phyloP scores from a whole-genome alignment of 2,888 invertebrate genomes.

The Serrognathus titanus region DNA sequence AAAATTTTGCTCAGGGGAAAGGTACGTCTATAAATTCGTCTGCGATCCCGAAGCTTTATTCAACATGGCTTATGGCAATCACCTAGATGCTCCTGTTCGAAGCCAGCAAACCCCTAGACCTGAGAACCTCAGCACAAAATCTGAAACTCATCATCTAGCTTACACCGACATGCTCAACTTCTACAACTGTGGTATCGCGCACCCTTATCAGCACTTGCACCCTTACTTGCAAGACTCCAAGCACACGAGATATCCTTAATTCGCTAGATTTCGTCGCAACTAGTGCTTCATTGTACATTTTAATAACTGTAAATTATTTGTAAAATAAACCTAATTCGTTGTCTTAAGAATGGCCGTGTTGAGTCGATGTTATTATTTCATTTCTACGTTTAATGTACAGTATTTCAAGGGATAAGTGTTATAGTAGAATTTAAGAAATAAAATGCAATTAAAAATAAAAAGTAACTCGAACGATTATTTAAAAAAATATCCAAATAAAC shows the following conservation, averaged over 20 bases:
- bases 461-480: too few relatives aligned
- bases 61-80: conserved; percentile 69
- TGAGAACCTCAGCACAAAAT: conserved; percentile 42
- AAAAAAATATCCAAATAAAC: too few relatives aligned
- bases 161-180: conserved; percentile 50
- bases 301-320: too few relatives aligned
- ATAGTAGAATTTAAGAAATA: too few relatives aligned
- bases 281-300: too few relatives aligned
- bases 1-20: conserved; percentile 63
- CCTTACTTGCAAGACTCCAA: conserved; percentile 43
- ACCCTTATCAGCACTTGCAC: conserved; percentile 47
- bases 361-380: too few relatives aligned
- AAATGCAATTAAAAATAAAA: too few relatives aligned
- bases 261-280: neutral
- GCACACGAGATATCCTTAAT: conserved; percentile 34
- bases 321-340: too few relatives aligned
- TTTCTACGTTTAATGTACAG: too few relatives aligned
- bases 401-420: too few relatives aligned
- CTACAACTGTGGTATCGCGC: conserved; percentile 47
- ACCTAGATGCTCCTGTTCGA: conserved; percentile 31
- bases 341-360: too few relatives aligned
- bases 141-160: conserved; percentile 44
- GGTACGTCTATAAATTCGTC: conserved; percentile 95
- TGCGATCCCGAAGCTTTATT: conserved; percentile 91
- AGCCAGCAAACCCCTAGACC: conserved; percentile 32